phyloP scores from a whole-genome alignment of 2,113 vertebrate species.

The Tringa solitaria region DNA sequence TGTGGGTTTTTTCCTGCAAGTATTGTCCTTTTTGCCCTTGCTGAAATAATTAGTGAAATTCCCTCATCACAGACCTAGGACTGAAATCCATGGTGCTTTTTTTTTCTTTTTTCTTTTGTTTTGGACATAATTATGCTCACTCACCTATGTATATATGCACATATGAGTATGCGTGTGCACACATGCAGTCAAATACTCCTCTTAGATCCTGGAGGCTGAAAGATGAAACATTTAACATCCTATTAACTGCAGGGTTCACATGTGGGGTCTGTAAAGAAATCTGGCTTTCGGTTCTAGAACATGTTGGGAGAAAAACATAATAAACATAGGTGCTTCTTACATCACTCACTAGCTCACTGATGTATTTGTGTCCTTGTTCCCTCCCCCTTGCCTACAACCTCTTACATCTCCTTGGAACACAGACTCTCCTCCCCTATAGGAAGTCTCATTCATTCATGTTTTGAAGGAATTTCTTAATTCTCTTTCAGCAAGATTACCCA shows the following conservation, averaged over 20 bases:
- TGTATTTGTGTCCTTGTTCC: conserved; percentile 26
- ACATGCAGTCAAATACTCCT: background rate
- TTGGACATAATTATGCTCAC: background rate
- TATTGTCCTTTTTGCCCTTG: background rate
- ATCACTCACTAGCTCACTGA: conserved; percentile 35
- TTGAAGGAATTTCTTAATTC: conserved; percentile 73
- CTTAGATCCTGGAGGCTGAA: background rate
- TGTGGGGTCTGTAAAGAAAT: background rate
- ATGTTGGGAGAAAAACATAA: conserved; percentile 9
- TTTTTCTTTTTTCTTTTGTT: too few relatives aligned
- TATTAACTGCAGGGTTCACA: background rate
- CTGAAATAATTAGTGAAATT: background rate
- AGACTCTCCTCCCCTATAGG: conserved; percentile 58
- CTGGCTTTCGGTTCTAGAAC: conserved; percentile 26
- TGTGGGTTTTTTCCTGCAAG: background rate
- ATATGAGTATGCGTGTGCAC: background rate
- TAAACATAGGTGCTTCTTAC: conserved; percentile 23
- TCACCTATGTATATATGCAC: background rate
- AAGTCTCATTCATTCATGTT: conserved; percentile 68
- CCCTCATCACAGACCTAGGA: background rate
- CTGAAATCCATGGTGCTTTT: background rate
- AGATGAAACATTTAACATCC: conserved; percentile 17
- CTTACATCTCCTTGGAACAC: conserved; percentile 46
- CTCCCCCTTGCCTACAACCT: background rate
- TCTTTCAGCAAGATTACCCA: conserved; percentile 68